Base-by-base conservation (phyloP, 2,113 vertebrate genomes). In the Neodon shergylaensis region DNA sequence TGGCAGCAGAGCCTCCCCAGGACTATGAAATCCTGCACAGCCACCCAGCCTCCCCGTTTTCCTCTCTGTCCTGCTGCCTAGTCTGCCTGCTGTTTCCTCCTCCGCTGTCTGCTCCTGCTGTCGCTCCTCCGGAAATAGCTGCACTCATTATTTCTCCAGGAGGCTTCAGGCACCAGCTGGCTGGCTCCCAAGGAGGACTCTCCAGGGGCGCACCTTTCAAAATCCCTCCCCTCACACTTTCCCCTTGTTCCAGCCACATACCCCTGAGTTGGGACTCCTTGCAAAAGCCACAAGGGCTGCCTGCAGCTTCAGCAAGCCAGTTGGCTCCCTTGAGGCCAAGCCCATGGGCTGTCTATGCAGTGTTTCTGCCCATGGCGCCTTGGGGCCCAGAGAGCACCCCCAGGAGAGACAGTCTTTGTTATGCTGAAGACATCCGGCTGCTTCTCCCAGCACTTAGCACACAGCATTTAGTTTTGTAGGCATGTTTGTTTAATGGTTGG, bases 121-220 rank as follows among this genome's bases (percentile, higher is more conserved):
- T 47, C 49, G 36, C 39, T 84, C 61, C 63, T 92, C 94, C 94
- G 52, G 89, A 97, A 96, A 88, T 84, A 87, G 92, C 90, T 61
- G 49, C 76, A 88, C 83, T 83, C 22, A 33, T 83, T 91, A 66
- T 91, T 88, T 68, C 72, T 97, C 90, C 95, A 54, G 12, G 63
- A 49, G 72, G 49, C 81, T 92, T 79, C 78, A 8, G 54, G 81
- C 36, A 79, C 92, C 88, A 89, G 87, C 90, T 93, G 90, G 68
- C 58, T 0, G n/a, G 72, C 68, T 95, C 33, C 47, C 85, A 86
- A 39, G 83, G 54, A 85, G 0, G 22, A 85, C 83, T 42, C 86
- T n/a, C 76, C 42, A 52, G 90, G 54, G 39, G 63, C 17, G 82
- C 73, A 66, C 36, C 84, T 84, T 73, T 49, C 7, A 81, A 77